Evolutionary conservation across 2,888 invertebrate species (phyloP), one percentile per base, ranked within the genome.

Genomic region (Muschampia plurimacula): DNA sequence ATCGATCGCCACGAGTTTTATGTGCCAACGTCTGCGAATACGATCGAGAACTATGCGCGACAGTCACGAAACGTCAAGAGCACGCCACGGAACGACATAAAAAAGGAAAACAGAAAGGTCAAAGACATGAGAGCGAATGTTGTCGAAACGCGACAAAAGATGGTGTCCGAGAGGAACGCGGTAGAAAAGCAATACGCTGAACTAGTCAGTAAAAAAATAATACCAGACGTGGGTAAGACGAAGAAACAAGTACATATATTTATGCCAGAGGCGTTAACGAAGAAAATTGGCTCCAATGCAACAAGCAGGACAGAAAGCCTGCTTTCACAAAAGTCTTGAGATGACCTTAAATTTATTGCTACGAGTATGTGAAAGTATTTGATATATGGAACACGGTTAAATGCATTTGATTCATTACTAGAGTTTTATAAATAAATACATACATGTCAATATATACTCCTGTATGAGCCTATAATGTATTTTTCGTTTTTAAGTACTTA

Each of bases 201-300:
- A 13, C 80, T 94, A 80, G 76, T 94, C 66, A 92, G 83, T 74
- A 93, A 91, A 79, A 94, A 92, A 78, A 74, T 93, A 60, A 90
- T 93, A 74, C 93, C 93, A 0, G 89, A 94, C 74, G 81, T 90
- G 3, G 84, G 82, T 46, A 90, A 89, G 73, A 82, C 90, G 8
- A 96, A 96, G 81, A 95, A 96, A 77, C 97, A 97, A 83, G 91
- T 97, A 46, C 97, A 97, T 83, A 97, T 97, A 75, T 97, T 97
- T 81, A 96, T 97, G 95, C 97, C 97, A 0, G 93, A 93, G 64
- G 92, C 95, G 83, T 88, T 96, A 76, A 95, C 95, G 69, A 96
- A 96, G 80, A 93, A 93, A 72, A 82, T 81, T 72, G 89, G 77
- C 75, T 78, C 89, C 0, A 87, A 78, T 28, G 72, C 80, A 0